phyloP scores from a whole-genome alignment of 2,888 invertebrate species.

The Limnephilus marmoratus region DNA sequence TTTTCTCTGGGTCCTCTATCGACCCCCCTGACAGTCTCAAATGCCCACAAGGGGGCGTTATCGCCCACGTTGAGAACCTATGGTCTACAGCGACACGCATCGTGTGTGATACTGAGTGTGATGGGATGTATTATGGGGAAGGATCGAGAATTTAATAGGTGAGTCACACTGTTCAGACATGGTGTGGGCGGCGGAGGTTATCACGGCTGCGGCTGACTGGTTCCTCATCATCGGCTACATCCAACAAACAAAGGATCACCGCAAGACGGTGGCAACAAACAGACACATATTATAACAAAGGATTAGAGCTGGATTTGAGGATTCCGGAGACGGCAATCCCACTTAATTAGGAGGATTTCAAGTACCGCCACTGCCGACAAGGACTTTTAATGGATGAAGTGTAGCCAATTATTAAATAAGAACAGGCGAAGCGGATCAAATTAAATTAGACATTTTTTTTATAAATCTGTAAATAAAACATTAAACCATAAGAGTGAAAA shows the following conservation, averaged over 20 bases:
- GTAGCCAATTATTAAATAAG: neutral
- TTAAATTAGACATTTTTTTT: neutral
- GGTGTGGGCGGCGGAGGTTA: neutral
- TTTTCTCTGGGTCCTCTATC: too few species aligned
- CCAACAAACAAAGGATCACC: neutral
- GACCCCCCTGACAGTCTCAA: too few species aligned
- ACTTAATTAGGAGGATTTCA: neutral
- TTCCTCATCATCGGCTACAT: neutral
- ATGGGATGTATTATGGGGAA: neutral
- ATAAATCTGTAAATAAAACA: neutral
- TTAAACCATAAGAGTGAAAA: neutral
- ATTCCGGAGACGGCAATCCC: neutral
- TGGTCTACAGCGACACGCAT: neutral
- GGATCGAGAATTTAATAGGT: neutral
- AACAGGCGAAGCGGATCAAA: neutral
- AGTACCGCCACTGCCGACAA: neutral
- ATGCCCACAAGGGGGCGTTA: too few species aligned
- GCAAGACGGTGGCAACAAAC: neutral
- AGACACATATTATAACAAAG: neutral
- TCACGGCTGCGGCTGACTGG: neutral
- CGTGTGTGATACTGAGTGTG: neutral
- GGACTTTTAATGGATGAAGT: neutral
- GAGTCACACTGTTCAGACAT: neutral
- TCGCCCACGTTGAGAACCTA: too few species aligned
- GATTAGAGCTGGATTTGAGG: neutral